Evolutionary conservation across 2,888 invertebrate species (phyloP).

Genomic region (Drosophila parthenogenetica): DNA sequence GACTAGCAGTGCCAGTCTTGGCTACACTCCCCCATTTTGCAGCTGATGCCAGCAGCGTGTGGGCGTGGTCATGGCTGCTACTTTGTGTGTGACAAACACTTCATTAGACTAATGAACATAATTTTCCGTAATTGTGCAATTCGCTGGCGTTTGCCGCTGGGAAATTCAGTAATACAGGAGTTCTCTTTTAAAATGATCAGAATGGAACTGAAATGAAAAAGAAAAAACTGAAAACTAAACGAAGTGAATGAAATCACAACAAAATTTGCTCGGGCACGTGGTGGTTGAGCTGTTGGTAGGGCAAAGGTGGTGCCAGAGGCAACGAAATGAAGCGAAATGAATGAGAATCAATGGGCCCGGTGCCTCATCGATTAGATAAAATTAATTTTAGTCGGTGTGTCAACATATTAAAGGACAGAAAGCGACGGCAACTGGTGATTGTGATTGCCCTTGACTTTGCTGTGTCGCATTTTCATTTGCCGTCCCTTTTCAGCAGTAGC

Average conservation of each 20-base stretch:
- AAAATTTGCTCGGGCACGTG: slow-evolving; percentile 19
- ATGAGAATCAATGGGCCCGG: slow-evolving; percentile 17
- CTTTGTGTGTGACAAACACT: slow-evolving; percentile 63
- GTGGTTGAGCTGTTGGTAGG: background rate
- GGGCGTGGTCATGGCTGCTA: slow-evolving; percentile 18
- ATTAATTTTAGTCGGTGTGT: slow-evolving; percentile 73
- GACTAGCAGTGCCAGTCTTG: slow-evolving; percentile 10
- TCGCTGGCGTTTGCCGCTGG: slow-evolving; percentile 46
- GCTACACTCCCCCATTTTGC: background rate
- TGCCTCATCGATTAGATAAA: slow-evolving; percentile 77
- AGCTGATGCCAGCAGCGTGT: slow-evolving; percentile 1
- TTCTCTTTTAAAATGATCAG: slow-evolving; percentile 13
- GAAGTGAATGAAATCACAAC: slow-evolving; percentile 47
- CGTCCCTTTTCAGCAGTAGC: slow-evolving; percentile 24
- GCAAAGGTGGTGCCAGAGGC: slow-evolving; percentile 1
- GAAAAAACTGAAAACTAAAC: slow-evolving; percentile 30
- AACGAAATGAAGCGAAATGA: slow-evolving; percentile 29
- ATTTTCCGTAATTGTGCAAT: slow-evolving; percentile 67
- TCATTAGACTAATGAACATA: slow-evolving; percentile 79
- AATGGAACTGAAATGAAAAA: background rate
- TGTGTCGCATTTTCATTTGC: slow-evolving; percentile 24
- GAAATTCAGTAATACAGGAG: slow-evolving; percentile 29
- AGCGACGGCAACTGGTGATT: slow-evolving; percentile 14
- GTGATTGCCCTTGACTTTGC: slow-evolving; percentile 71
- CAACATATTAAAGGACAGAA: slow-evolving; percentile 32